Conservation (phyloP, 2,797 vertebrate species). For the Rhinophrynus dorsalis region DNA sequence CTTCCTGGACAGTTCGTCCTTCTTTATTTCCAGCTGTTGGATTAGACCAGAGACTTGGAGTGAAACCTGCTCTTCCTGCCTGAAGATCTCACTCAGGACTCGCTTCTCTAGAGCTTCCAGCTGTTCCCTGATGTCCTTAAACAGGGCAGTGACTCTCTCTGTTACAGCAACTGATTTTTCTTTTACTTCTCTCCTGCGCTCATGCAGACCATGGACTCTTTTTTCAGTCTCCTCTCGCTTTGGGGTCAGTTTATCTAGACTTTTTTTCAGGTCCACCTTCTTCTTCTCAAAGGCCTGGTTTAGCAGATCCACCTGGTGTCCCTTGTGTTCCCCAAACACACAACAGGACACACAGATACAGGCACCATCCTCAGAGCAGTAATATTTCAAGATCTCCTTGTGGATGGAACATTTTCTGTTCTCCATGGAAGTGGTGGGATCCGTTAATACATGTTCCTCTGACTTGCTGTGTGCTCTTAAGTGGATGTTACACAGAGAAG, state of each 20-base stretch:
- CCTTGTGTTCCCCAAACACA: constrained; percentile 60
- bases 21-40: constrained; percentile 5
- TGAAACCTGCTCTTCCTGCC: not conserved
- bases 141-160: not conserved
- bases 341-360: constrained; percentile 64
- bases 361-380: constrained; percentile 64
- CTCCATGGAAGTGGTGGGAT: constrained; percentile 34
- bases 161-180: not conserved
- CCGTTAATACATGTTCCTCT: constrained; percentile 57
- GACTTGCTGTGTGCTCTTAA: constrained; percentile 64
- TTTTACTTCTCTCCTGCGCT: not conserved
- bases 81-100: not conserved
- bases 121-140: not conserved
- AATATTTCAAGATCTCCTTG: constrained; percentile 60
- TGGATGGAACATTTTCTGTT: constrained; percentile 58
- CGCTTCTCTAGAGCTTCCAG: not conserved
- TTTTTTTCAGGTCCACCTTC: too few species aligned
- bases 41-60: not conserved
- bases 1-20: not conserved
- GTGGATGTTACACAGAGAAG: constrained; percentile 65
- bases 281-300: constrained; percentile 66
- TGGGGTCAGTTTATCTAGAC: not conserved
- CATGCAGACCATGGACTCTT: not conserved
- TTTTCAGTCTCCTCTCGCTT: not conserved
- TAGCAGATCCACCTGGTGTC: constrained; percentile 67